Evolutionary conservation across 2,888 invertebrate species (phyloP).

Genomic region (Apodemia zela): DNA sequence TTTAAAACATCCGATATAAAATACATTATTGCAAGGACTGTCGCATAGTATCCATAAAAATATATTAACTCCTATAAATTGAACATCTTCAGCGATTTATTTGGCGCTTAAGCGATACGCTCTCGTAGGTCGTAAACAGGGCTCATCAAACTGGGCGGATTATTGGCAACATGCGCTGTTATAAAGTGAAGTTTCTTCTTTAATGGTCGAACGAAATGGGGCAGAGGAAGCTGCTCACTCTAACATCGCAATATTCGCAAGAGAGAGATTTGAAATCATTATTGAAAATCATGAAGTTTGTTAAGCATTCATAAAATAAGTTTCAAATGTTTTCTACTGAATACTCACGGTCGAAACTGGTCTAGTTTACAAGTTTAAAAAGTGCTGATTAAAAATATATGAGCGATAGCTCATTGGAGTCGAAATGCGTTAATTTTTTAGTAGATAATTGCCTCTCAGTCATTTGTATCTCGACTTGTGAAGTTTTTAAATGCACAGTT

Average conservation of each 20-base stretch:
- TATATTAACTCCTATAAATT: conserved; percentile 71
- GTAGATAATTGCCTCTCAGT: no score
- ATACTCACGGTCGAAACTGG: no score
- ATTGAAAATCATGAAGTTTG: conserved; percentile 4
- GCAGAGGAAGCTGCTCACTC: not conserved
- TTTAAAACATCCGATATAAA: conserved; percentile 19
- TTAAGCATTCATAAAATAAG: not conserved
- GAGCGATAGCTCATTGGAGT: no score
- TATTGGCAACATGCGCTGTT: conserved; percentile 56
- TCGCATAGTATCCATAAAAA: conserved; percentile 54
- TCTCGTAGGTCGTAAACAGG: conserved; percentile 61
- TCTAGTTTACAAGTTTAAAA: no score
- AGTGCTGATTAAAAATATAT: no score
- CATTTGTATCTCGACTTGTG: no score
- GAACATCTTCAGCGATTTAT: conserved; percentile 70
- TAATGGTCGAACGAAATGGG: conserved; percentile 24
- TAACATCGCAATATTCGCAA: not conserved
- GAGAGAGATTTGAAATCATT: not conserved
- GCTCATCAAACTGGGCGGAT: conserved; percentile 57
- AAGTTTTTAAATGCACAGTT: no score
- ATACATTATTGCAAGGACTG: conserved; percentile 24
- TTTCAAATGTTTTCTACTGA: not conserved
- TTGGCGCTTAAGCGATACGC: conserved; percentile 61
- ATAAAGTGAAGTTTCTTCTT: conserved; percentile 46
- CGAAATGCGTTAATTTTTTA: no score